phyloP scores from a whole-genome alignment of 2,113 vertebrate genomes.

The Ctenomys sociabilis region DNA sequence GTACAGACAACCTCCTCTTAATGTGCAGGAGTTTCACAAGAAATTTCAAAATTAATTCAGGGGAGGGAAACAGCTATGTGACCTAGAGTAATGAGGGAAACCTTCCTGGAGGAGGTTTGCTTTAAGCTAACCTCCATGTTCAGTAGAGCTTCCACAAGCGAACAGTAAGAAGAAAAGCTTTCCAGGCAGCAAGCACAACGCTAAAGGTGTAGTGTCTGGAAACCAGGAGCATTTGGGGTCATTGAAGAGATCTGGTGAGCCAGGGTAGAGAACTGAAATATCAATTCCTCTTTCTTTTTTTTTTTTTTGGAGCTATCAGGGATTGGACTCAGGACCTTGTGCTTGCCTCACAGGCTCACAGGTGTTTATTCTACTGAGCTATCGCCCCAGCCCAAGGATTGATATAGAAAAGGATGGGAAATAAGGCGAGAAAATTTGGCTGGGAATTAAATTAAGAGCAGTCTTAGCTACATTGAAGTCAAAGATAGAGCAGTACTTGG shows the following conservation, averaged over 20 bases:
- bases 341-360: too few relatives aligned
- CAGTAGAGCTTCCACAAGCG: slow-evolving; percentile 6
- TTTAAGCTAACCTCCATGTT: background rate
- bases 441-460: slow-evolving; percentile 26
- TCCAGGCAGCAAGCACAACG: background rate
- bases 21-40: background rate
- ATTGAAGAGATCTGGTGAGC: background rate
- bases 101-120: slow-evolving; percentile 12
- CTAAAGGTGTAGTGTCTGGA: background rate
- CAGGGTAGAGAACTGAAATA: slow-evolving; percentile 23
- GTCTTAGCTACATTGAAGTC: slow-evolving; percentile 19
- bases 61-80: background rate
- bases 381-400: background rate
- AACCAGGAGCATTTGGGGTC: slow-evolving; percentile 30
- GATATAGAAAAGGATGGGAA: background rate
- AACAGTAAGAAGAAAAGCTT: slow-evolving; percentile 2
- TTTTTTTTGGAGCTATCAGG: too few relatives aligned
- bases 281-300: too few relatives aligned
- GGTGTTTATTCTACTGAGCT: too few relatives aligned
- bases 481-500: background rate
- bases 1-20: background rate
- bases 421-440: slow-evolving; percentile 23
- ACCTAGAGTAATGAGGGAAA: slow-evolving; percentile 20
- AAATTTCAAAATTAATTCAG: slow-evolving; percentile 33
- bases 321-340: too few relatives aligned